These are phyloP conservation scores for Brevimyrus niger DNA, from an alignment of 2,113 vertebrate genomes.

Conservation along the genomic window DNA sequence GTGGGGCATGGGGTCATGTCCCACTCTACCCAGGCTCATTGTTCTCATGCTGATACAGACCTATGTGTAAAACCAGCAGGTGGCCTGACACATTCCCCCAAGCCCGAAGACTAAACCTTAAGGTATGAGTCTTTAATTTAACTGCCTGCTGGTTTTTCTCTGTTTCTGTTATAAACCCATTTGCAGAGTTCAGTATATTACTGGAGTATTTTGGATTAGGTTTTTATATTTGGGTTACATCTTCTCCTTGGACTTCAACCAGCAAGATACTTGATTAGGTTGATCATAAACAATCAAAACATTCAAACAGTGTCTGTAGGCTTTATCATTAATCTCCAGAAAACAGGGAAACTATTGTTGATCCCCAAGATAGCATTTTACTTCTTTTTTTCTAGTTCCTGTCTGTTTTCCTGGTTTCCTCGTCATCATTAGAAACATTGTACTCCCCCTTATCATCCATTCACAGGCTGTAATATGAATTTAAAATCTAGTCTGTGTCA, in stretches of 20 bases:
- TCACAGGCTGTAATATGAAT: neutral
- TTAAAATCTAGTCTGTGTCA: neutral
- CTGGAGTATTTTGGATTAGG: neutral
- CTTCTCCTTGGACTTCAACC: neutral
- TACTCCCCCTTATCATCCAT: neutral
- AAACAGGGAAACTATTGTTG: neutral
- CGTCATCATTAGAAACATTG: neutral
- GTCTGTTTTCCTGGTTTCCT: neutral
- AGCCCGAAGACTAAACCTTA: neutral
- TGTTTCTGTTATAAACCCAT: neutral
- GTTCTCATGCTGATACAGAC: neutral
- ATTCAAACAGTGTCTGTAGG: neutral
- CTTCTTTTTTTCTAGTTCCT: neutral
- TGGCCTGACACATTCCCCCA: neutral
- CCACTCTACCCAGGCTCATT: neutral
- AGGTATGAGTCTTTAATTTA: neutral
- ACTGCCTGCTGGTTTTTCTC: neutral
- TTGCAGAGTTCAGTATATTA: neutral
- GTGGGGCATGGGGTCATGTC: constrained; percentile 21
- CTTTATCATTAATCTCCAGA: neutral
- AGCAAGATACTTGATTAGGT: neutral
- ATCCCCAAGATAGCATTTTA: neutral
- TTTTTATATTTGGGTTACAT: neutral
- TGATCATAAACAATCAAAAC: neutral
- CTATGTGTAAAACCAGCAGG: neutral